Evolutionary conservation across 92 coral and sea anemone genomes (phyloP), one percentile per base, ranked within the genome.

Genomic region (Plumapathes pennacea): DNA sequence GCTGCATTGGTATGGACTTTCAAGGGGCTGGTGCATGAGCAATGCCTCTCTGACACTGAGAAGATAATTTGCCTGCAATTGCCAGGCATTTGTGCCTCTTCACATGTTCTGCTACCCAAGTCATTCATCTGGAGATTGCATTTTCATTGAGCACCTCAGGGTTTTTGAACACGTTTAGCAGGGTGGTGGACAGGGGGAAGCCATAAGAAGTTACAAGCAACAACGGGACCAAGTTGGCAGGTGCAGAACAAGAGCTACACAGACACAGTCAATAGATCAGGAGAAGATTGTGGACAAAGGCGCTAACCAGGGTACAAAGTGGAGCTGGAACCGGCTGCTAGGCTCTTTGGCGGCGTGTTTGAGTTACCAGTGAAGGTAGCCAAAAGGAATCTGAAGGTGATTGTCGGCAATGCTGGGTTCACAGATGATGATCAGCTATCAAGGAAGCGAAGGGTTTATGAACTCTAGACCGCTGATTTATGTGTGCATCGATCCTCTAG

Each of bases 51-150:
- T 0, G 32, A 74, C 22, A 74, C 74, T 50, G 71, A 68, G 0
- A 71, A 62, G 77, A 39, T 36, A 23, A 80, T 62, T 41, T 70
- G 74, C 7, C 63, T 69, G 2, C 32, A 28, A 13, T 50, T 38
- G 60, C 51, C 67, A 36, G n/a, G 40, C n/a, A 36, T 36, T n/a
- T n/a, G n/a, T n/a, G n/a, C n/a, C n/a, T n/a, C n/a, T n/a, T n/a
- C n/a, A n/a, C n/a, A n/a, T n/a, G n/a, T n/a, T n/a, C n/a, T n/a
- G n/a, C n/a, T n/a, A n/a, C n/a, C n/a, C n/a, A n/a, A n/a, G n/a
- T n/a, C n/a, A n/a, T n/a, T n/a, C n/a, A n/a, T n/a, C n/a, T n/a
- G n/a, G n/a, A n/a, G n/a, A n/a, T n/a, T n/a, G n/a, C n/a, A n/a
- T n/a, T n/a, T n/a, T n/a, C n/a, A n/a, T n/a, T n/a, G n/a, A n/a